Evolutionary conservation across 2,113 vertebrate genomes (phyloP), one percentile per base, ranked within the genome.

Genomic region (Dascyllus trimaculatus): DNA sequence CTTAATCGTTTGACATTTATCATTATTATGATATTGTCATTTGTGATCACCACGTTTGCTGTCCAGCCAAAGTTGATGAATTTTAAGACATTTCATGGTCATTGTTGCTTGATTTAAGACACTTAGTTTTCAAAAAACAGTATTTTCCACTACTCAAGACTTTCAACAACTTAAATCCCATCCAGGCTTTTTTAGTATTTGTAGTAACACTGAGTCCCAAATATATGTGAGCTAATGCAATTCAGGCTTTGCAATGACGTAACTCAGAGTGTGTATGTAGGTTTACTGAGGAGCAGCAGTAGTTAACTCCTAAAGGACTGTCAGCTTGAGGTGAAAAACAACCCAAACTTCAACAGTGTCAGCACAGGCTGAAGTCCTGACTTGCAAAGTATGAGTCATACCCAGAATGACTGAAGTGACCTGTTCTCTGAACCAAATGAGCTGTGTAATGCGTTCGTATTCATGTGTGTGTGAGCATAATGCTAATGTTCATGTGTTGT

Each of bases 371-470:
- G 63, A 72, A 74, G 80, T 71, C 71, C 79, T 78, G 69, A 71
- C 78, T 81, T 61, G 61, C 67, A 80, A 79, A 74, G 49, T 29
- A 67, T 88, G 85, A 91, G 45, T 89, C 88, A 90, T 72, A 40
- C 21, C 14, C 59, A 66, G 74, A 80, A 82, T 58, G 65, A 66
- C 68, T 71, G 56, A 68, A 71, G 66, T 74, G 84, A 82, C 80
- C 83, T 85, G 76, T 84, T 89, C 62, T 76, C 5, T 63, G 74
- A 71, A 71, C 65, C 79, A 71, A 83, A 91, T 81, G 65, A 89
- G 82, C 80, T 75, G 78, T 84, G 71, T 40, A 79, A 69, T 82
- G 78, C 51, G 84, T 78, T 29, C 82, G 66, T 72, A 14, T 59
- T 60, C 59, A 11, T 67, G 57, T 66, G n/a, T 65, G 57, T 68